Evolutionary conservation across 2,888 invertebrate species (phyloP).

Genomic region (Ferdinandea cuprea): DNA sequence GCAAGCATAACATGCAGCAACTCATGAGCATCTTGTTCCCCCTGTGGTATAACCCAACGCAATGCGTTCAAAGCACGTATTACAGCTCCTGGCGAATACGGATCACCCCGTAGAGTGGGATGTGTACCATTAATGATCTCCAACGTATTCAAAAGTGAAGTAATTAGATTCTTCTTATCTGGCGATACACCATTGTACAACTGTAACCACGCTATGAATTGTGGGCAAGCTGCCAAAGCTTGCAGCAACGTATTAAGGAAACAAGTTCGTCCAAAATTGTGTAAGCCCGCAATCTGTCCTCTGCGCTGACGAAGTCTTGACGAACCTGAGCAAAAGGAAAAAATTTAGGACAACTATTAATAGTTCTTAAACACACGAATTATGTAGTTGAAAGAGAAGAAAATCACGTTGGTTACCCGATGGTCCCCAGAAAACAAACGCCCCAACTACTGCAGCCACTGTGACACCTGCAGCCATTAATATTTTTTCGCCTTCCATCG

Average conservation of each 20-base stretch:
- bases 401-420: constrained; percentile 78
- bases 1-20: constrained; percentile 93
- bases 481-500: constrained; percentile 87
- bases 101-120: constrained; percentile 85
- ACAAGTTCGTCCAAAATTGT: constrained; percentile 96
- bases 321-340: constrained; percentile 75
- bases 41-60: constrained; percentile 95
- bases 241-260: constrained; percentile 96
- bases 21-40: constrained; percentile 97
- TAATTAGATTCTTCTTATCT: constrained; percentile 89
- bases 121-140: constrained; percentile 90
- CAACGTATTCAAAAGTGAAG: constrained; percentile 89
- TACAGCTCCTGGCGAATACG: constrained; percentile 87
- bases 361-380: constrained; percentile 23
- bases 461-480: constrained; percentile 91
- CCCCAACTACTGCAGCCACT: constrained; percentile 91
- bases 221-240: constrained; percentile 93
- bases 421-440: constrained; percentile 91
- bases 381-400: constrained; percentile 17
- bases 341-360: constrained; percentile 46
- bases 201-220: constrained; percentile 92
- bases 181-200: constrained; percentile 85
- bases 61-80: constrained; percentile 88
- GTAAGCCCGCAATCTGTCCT: constrained; percentile 92
- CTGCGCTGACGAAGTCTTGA: constrained; percentile 85